Base-by-base conservation (phyloP, 2,113 vertebrate species). In the Gymnocephalus cernua region DNA sequence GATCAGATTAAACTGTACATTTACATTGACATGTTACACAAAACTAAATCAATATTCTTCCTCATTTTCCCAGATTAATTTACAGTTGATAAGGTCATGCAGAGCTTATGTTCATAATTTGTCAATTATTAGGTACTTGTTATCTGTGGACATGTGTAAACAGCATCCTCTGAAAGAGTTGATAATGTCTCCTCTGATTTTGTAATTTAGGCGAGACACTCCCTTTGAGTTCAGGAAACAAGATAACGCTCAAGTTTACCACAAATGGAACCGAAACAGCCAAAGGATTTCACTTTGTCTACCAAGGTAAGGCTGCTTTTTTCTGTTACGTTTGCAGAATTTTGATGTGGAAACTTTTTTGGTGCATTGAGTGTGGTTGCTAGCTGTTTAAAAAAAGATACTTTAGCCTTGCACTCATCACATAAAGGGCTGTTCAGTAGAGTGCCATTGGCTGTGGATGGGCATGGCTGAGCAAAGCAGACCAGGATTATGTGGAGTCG, bases 201-300 rank as follows among this genome's bases (percentile, higher is more conserved):
- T 93, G 74, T 95, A 88, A 92, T 94, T 91, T 94, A 99, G 98
- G 97, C 68, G 98, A 99, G 94, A 97, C 98, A 2, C 96, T 99
- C 84, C 98, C 98, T 77, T 74, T 99, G 94, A 99, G 97, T 94
- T 98, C 98, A 88, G 96, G 97, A 90, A 99, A 99, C 95, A 97
- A 97, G 94, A 97, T 99, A 91, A 97, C 96, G 5, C 94, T 99
- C 86, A 97, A 95, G 92, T 99, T 99, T 92, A 97, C 96, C 82
- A 96, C 98, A 86, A 95, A 97, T 92, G 98, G 97, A 93, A 96
- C 96, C 77, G 86, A 97, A 93, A 97, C 97, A 77, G 97, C 98
- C 82, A 98, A 98, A 95, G 98, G 98, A 93, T 99, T 98, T 96
- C 98, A 99, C 95, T 99, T 99, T 94, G 98, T 99, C 83, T 99